A percentile compares a stretch with the other conserved stretches of the same genome.
Conservation (phyloP, 2,888 invertebrate genomes). For the Lasioglossum calceatum region DNA sequence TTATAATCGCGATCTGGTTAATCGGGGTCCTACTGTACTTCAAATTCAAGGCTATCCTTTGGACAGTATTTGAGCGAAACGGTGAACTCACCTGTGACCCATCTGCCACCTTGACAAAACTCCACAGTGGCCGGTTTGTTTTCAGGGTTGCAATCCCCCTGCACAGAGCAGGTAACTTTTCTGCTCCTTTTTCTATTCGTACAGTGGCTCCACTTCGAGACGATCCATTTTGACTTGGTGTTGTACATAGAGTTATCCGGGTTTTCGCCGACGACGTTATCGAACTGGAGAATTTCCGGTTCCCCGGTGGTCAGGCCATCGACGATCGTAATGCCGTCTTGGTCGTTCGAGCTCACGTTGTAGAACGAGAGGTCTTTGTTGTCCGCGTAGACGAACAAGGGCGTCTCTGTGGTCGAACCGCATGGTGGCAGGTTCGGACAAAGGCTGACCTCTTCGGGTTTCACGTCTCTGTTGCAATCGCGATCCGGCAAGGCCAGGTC, state of each 20-base stretch:
- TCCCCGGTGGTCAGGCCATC: constrained; percentile 76
- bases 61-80: neutral
- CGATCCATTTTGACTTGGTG: constrained; percentile 79
- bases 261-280: constrained; percentile 80
- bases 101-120: constrained; percentile 77
- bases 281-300: constrained; percentile 81
- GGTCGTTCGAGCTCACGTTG: constrained; percentile 77
- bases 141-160: constrained; percentile 75
- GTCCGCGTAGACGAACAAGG: constrained; percentile 76
- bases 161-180: constrained; percentile 77
- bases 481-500: constrained; percentile 91
- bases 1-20: no score
- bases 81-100: constrained; percentile 75
- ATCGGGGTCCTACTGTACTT: no score
- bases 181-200: constrained; percentile 74
- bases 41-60: neutral
- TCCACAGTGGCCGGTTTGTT: constrained; percentile 75
- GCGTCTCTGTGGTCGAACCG: constrained; percentile 76
- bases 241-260: constrained; percentile 79
- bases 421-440: constrained; percentile 87
- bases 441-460: constrained; percentile 89
- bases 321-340: constrained; percentile 71
- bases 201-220: constrained; percentile 79
- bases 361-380: constrained; percentile 79
- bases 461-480: constrained; percentile 88